A percentile compares a stretch with the other conserved stretches of the same genome.
phyloP scores from a whole-genome alignment of 2,113 vertebrate genomes.

The Lichenostomus cassidix region DNA sequence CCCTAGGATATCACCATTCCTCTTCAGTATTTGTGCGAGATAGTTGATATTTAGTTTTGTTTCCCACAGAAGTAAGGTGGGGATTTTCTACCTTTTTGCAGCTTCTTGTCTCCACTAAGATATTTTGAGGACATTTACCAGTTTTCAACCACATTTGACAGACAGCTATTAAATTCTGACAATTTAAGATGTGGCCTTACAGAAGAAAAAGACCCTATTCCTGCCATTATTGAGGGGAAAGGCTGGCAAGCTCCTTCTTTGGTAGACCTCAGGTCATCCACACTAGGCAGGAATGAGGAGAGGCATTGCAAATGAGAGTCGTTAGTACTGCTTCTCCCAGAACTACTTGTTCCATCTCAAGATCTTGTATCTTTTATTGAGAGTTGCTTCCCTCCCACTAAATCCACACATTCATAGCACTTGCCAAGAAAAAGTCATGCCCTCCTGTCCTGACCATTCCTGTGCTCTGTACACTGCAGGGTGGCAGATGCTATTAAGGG shows the following conservation, averaged over 20 bases:
- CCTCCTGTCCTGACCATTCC: background rate
- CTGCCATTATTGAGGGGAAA: background rate
- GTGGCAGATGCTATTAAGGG: background rate
- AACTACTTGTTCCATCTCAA: slow-evolving; percentile 11
- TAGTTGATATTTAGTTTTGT: background rate
- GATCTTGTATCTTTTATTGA: background rate
- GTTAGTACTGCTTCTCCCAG: background rate
- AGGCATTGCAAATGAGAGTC: background rate
- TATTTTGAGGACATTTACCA: background rate
- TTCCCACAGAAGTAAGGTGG: background rate
- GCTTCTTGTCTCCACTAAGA: background rate
- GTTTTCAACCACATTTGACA: background rate
- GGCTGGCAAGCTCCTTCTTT: background rate
- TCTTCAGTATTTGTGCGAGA: background rate
- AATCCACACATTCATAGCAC: background rate
- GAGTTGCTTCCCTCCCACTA: background rate
- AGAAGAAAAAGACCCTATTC: background rate
- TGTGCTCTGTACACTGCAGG: background rate
- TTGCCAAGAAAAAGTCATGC: background rate
- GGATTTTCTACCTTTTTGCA: background rate
- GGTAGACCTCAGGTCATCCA: background rate
- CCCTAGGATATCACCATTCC: background rate
- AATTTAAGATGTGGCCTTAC: background rate
- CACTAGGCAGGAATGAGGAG: background rate
- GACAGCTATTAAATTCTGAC: background rate